Evolutionary conservation across 2,113 vertebrate species (phyloP).

Genomic region (Bos indicus): DNA sequence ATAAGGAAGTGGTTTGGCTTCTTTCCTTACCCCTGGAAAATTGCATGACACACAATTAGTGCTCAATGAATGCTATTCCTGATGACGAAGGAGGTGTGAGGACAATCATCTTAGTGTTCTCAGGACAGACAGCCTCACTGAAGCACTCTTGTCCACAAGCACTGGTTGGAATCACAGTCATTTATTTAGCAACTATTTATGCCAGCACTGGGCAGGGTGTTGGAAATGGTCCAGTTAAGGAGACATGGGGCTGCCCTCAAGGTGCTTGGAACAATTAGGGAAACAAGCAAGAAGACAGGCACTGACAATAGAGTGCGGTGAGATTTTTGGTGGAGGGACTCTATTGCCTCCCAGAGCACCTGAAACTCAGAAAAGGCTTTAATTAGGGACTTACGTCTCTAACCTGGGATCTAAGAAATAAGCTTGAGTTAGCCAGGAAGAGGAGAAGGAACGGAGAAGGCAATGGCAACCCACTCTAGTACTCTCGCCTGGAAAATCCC

Average conservation of each 20-base stretch:
- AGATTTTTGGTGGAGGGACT: not conserved
- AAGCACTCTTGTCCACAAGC: not conserved
- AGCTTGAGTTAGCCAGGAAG: not conserved
- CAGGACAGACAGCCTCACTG: not conserved
- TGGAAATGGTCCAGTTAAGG: not conserved
- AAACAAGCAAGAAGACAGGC: not conserved
- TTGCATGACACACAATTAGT: not conserved
- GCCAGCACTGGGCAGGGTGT: not conserved
- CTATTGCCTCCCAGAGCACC: not conserved
- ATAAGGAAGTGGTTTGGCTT: slow-evolving; percentile 35
- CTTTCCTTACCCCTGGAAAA: slow-evolving; percentile 5
- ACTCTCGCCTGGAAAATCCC: too few relatives aligned
- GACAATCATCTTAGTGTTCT: not conserved
- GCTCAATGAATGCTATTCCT: not conserved
- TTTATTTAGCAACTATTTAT: not conserved
- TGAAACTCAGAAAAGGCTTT: not conserved
- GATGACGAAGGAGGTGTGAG: not conserved
- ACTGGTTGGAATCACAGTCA: not conserved
- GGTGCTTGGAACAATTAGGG: not conserved
- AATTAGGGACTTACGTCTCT: not conserved
- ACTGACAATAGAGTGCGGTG: not conserved
- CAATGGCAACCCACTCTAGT: too few relatives aligned
- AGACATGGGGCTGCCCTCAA: not conserved
- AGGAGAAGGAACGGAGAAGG: not conserved
- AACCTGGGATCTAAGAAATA: not conserved